phyloP scores from a whole-genome alignment of 2,797 vertebrate genomes.

The Parauchenoglanis ngamensis region DNA sequence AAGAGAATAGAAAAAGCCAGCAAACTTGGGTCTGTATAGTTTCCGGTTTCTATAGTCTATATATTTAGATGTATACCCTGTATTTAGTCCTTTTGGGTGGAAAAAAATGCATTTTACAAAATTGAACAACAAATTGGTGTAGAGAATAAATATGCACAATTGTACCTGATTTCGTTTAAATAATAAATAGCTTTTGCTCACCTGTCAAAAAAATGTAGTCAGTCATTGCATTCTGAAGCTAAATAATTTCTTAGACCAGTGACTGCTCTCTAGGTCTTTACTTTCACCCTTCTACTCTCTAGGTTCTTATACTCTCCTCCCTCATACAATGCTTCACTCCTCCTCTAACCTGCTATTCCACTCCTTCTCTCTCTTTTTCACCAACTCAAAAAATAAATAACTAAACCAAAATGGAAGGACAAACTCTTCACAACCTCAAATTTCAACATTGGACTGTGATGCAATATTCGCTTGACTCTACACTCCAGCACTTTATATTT shows the following conservation, averaged over 20 bases:
- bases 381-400: not conserved
- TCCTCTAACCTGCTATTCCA: conserved; percentile 31
- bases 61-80: not conserved
- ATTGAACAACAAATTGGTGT: not conserved
- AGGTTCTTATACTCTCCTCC: conserved; percentile 23
- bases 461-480: not conserved
- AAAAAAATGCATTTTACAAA: not conserved
- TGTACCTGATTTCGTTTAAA: not conserved
- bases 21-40: not conserved
- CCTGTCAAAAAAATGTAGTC: not conserved
- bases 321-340: conserved; percentile 22
- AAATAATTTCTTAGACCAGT: conserved; percentile 10
- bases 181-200: conserved; percentile 26
- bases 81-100: not conserved
- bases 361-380: not conserved
- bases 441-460: not conserved
- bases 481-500: not conserved
- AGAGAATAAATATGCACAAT: not conserved
- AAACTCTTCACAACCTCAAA: not conserved
- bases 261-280: not conserved
- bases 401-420: not conserved
- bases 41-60: not conserved
- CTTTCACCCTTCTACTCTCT: not conserved
- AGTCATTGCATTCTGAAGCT: not conserved
- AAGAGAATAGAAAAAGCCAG: not conserved